Base-by-base conservation (phyloP, 2,888 invertebrate genomes). In the Noctua pronuba region DNA sequence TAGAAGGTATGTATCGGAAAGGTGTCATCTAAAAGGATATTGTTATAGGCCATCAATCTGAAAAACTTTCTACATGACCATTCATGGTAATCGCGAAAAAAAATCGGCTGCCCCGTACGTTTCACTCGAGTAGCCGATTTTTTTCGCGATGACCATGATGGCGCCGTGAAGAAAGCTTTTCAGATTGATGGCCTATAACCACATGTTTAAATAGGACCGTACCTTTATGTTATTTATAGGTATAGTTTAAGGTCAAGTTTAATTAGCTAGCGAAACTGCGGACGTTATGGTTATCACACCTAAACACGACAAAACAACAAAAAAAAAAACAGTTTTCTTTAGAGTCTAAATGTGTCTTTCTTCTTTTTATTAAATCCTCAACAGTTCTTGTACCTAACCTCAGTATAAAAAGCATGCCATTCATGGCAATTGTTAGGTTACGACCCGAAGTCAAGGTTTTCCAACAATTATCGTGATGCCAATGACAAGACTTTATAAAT, bases 381-480 rank as follows among this genome's bases (percentile, higher is more conserved):
- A 64, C 11, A 52, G 35, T 64, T 35, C 18, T 55, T 31, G 11
- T 31, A n/a, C 60, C 31, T 21, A 38, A 31, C 41, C 18, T 58
- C 11, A 66, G 49, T 35, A 67, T 49, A 68, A 85, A 64, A 64
- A 70, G 5, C n/a, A n/a, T n/a, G n/a, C n/a, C n/a, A 70, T 35
- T 62, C 31, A 73, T 75, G 62, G 73, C 62, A 44, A 75, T 69
- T 60, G n/a, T 18, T 64, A 69, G 64, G 55, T 70, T 55, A 70
- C 65, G 75, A 62, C 16, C 52, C 44, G 4, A 41, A 52, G 35
- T 52, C 83, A 83, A 86, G 83, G 86, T 73, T 82, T 38, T 49
- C 16, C n/a, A 49, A 64, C 86, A 73, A 82, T 85, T 82, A 67
- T 68, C 67, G 62, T 71, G 49, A 82, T 64, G 10, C 52, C 35